phyloP scores from a whole-genome alignment of 2,888 invertebrate species.

The Oscheius sp. region DNA sequence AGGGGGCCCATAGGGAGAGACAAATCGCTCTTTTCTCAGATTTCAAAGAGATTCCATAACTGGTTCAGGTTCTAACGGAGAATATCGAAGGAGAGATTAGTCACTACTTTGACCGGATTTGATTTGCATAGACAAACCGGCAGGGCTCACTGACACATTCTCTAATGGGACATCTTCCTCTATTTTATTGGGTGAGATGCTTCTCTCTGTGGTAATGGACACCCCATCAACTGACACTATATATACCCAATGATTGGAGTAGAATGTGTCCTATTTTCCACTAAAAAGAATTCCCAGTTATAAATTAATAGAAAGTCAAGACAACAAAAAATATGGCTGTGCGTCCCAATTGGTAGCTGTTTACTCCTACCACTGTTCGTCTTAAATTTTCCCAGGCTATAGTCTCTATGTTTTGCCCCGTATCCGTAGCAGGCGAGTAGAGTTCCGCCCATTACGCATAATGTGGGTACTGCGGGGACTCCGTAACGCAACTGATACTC shows the following conservation, averaged over 20 bases:
- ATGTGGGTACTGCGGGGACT: neutral
- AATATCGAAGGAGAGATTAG: constrained; percentile 7
- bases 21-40: constrained; percentile 1
- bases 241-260: no score
- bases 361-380: no score
- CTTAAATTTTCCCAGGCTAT: no score
- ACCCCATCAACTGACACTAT: no score
- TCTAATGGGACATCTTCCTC: constrained; percentile 13
- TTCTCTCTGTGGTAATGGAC: neutral
- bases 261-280: no score
- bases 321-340: no score
- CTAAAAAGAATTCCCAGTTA: no score
- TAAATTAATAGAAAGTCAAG: no score
- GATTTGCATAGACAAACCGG: constrained; percentile 10
- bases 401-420: neutral
- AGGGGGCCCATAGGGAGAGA: neutral
- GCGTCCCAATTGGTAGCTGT: no score
- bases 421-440: neutral
- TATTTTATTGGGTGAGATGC: neutral
- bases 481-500: constrained; percentile 18
- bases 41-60: constrained; percentile 18
- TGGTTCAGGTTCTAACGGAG: neutral
- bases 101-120: constrained; percentile 12
- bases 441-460: constrained; percentile 21
- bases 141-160: neutral